A percentile compares a stretch with the other conserved stretches of the same genome.
phyloP scores from a whole-genome alignment of 2,113 vertebrate species.

The Athene cunicularia region DNA sequence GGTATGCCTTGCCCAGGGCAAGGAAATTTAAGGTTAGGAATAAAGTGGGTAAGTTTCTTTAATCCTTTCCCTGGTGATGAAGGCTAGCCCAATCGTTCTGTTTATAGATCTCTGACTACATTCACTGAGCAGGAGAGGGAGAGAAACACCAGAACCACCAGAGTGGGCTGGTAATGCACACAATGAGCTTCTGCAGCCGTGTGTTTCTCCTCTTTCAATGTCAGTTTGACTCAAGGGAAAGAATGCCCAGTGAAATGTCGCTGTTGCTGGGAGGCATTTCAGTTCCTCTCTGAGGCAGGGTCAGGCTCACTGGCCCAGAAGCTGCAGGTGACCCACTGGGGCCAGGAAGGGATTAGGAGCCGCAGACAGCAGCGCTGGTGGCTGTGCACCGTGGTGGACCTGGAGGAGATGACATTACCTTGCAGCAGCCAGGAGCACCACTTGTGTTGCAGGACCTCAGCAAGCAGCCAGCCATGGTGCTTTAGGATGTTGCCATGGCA shows the following conservation, averaged over 20 bases:
- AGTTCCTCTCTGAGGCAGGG: not conserved
- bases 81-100: not conserved
- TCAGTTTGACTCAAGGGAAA: not conserved
- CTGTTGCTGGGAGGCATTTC: not conserved
- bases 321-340: not conserved
- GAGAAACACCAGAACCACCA: not conserved
- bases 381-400: accelerated
- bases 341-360: constrained; percentile 21
- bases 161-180: accelerated
- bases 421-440: accelerated
- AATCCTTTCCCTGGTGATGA: not conserved
- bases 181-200: accelerated
- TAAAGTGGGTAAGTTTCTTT: not conserved
- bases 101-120: not conserved
- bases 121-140: not conserved
- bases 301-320: not conserved
- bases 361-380: accelerated
- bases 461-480: accelerated
- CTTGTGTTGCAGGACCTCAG: not conserved
- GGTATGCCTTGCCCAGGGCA: not conserved
- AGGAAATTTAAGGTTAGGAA: not conserved
- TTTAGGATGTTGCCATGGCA: not conserved
- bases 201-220: not conserved
- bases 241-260: not conserved
- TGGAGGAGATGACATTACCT: not conserved